Conservation (phyloP, 2,797 vertebrate species). For the Holocentrus rufus region DNA sequence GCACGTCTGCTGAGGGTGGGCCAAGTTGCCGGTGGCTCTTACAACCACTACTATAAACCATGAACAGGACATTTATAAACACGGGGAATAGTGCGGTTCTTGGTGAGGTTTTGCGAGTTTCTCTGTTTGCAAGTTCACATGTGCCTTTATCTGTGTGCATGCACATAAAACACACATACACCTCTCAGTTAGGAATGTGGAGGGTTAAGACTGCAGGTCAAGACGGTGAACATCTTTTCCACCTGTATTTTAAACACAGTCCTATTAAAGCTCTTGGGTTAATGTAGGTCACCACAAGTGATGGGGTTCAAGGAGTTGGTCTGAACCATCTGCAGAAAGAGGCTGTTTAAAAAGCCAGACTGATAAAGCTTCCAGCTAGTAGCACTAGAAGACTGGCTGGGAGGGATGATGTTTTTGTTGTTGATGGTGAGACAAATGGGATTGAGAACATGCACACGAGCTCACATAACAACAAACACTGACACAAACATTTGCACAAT, state of each 20-base stretch:
- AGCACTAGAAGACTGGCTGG: background rate
- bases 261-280: constrained; percentile 57
- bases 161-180: constrained; percentile 48
- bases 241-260: constrained; percentile 63
- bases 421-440: constrained; percentile 9
- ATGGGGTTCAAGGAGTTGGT: constrained; percentile 15
- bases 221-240: constrained; percentile 62
- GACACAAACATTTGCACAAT: constrained; percentile 38
- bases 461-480: constrained; percentile 1
- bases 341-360: constrained; percentile 18
- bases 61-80: constrained; percentile 32
- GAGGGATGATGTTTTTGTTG: constrained; percentile 11
- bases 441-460: constrained; percentile 7
- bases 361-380: constrained; percentile 18
- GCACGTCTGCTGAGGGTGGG: constrained; percentile 3
- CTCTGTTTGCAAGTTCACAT: constrained; percentile 25
- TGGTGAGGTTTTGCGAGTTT: constrained; percentile 19
- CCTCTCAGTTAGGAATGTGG: constrained; percentile 59
- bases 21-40: constrained; percentile 15
- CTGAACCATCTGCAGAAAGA: constrained; percentile 44
- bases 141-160: constrained; percentile 45
- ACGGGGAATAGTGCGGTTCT: constrained; percentile 9
- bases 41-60: constrained; percentile 3
- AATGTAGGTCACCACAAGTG: constrained; percentile 52
- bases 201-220: constrained; percentile 61